Conservation (phyloP, 1,140 invertebrate genomes). For the Stenopsyche tienmushanensis region DNA sequence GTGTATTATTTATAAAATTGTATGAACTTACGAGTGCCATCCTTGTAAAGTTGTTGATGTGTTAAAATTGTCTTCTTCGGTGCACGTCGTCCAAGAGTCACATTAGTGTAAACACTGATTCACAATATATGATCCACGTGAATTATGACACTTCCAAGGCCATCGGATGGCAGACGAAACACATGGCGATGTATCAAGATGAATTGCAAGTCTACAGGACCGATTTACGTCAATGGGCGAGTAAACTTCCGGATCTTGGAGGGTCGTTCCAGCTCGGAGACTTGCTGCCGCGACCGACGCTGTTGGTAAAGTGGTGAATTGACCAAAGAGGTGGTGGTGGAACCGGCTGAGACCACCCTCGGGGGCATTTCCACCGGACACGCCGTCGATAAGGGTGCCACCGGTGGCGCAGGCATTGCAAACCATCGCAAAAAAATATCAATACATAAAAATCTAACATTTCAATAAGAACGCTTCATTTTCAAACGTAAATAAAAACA, state of each 20-base stretch:
- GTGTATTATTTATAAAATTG: too few species aligned
- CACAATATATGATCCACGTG: background rate
- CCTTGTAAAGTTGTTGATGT: too few species aligned
- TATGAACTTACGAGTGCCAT: too few species aligned
- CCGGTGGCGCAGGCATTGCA: constrained; percentile 3
- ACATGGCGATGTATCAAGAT: background rate
- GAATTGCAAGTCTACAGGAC: too few species aligned
- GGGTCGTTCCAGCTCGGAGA: background rate
- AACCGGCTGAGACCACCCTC: background rate
- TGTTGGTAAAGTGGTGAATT: background rate
- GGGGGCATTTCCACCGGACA: constrained; percentile 14
- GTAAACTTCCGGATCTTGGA: background rate
- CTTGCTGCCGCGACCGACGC: background rate
- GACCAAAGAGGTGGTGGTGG: background rate
- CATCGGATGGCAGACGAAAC: background rate
- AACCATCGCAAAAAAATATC: too few species aligned
- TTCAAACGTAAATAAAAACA: too few species aligned
- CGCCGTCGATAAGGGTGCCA: constrained; percentile 27
- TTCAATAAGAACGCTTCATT: too few species aligned
- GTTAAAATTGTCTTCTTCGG: too few species aligned
- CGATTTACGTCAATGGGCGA: background rate
- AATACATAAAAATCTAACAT: background rate
- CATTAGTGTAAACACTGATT: background rate
- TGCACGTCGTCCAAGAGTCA: too few species aligned
- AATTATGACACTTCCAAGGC: background rate